These are phyloP conservation scores for Oreonectes daqikongensis DNA, from an alignment of 2,797 vertebrate species.

Conservation along the genomic window DNA sequence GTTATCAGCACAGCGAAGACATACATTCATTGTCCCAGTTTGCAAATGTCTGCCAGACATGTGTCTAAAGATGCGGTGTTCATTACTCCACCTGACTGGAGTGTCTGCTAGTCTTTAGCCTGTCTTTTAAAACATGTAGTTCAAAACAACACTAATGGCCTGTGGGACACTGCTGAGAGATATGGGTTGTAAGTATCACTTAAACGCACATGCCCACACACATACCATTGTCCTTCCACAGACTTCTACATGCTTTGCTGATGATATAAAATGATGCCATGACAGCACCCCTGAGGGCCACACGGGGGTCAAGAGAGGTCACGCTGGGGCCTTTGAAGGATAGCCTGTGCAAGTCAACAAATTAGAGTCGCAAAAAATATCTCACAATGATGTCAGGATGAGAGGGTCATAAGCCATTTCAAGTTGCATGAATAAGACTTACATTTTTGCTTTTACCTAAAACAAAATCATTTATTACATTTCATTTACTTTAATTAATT, in stretches of 20 bases:
- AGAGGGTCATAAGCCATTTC: constrained; percentile 13
- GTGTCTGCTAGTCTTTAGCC: constrained; percentile 45
- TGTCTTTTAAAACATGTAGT: constrained; percentile 67
- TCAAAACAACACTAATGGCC: constrained; percentile 73
- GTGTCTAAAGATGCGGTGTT: constrained; percentile 51
- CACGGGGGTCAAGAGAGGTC: constrained; percentile 63
- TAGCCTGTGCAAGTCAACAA: constrained; percentile 59
- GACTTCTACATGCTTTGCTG: constrained; percentile 66
- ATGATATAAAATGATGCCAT: constrained; percentile 39
- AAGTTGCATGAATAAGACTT: background rate
- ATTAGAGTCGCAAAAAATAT: constrained; percentile 53
- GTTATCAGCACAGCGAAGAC: constrained; percentile 13
- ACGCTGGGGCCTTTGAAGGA: constrained; percentile 61
- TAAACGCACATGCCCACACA: constrained; percentile 58
- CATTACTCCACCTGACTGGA: constrained; percentile 49
- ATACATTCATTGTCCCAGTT: constrained; percentile 50
- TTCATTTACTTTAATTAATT: no score
- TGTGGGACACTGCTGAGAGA: constrained; percentile 57
- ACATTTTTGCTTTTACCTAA: no score
- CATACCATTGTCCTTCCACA: constrained; percentile 65
- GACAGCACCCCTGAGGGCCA: constrained; percentile 57
- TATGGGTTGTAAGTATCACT: constrained; percentile 63
- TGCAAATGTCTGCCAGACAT: constrained; percentile 55
- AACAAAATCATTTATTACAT: no score
- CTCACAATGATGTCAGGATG: constrained; percentile 40